phyloP scores from a whole-genome alignment of 2,113 vertebrate species.

The Canis aureus region DNA sequence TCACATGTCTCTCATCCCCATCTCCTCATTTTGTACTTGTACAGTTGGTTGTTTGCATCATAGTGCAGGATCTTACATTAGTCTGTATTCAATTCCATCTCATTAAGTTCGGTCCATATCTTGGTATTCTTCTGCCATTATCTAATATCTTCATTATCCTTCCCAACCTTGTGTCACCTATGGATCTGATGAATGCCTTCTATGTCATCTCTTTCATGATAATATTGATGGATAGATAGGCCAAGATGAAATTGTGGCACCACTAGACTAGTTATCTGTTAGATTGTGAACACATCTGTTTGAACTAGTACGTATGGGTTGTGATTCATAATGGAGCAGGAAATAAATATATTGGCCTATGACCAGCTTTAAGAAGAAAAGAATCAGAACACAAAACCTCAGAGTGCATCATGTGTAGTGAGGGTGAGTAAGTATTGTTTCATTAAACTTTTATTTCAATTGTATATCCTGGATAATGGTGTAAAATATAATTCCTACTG shows the following conservation, averaged over 20 bases:
- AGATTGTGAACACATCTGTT: not conserved
- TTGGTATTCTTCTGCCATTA: conserved; percentile 54
- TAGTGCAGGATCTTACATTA: not conserved
- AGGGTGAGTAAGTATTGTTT: conserved; percentile 47
- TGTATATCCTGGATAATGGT: not conserved
- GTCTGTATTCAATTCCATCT: not conserved
- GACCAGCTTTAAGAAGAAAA: not conserved
- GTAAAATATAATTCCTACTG: conserved; percentile 40
- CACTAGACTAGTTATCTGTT: conserved; percentile 7
- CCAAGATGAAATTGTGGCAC: not conserved
- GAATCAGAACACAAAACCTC: not conserved
- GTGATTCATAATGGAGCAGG: not conserved
- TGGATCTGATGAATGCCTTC: conserved; percentile 15
- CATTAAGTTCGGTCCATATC: not conserved
- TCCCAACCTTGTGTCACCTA: conserved; percentile 33
- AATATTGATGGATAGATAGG: not conserved
- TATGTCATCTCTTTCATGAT: not conserved
- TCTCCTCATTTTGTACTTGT: not conserved
- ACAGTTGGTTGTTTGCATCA: conserved; percentile 11
- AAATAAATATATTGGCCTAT: conserved; percentile 28
- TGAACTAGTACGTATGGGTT: not conserved
- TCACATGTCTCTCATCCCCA: not conserved
- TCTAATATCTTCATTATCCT: conserved; percentile 20
- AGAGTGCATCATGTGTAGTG: not conserved
- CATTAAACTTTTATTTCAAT: conserved; percentile 49